These are phyloP conservation scores for Lithophane leautieri DNA, from an alignment of 2,888 invertebrate species.

Conservation along the genomic window DNA sequence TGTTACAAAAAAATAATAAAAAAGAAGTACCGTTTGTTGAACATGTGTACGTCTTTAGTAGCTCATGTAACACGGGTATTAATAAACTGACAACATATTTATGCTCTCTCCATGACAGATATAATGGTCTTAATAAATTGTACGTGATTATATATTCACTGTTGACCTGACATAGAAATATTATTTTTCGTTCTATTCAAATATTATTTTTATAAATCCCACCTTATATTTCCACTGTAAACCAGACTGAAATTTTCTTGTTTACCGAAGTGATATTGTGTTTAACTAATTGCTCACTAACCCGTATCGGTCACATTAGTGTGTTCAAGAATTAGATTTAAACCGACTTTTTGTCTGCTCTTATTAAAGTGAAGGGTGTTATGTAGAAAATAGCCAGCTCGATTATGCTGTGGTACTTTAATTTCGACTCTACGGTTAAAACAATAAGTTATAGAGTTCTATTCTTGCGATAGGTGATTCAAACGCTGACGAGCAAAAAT, in stretches of 20 bases:
- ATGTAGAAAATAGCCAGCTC: constrained; percentile 70
- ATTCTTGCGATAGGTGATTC: constrained; percentile 63
- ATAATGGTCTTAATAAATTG: constrained; percentile 83
- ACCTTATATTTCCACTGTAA: constrained; percentile 13
- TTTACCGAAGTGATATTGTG: constrained; percentile 57
- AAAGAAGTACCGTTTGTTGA: constrained; percentile 69
- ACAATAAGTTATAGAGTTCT: constrained; percentile 71
- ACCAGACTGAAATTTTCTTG: constrained; percentile 17
- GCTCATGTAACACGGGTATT: constrained; percentile 77
- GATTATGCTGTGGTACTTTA: constrained; percentile 36
- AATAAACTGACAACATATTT: constrained; percentile 86
- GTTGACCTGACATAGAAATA: constrained; percentile 71
- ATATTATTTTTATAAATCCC: constrained; percentile 4
- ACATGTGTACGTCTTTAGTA: constrained; percentile 80
- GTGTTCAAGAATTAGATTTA: constrained; percentile 76
- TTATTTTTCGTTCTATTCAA: constrained; percentile 55
- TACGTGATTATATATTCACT: constrained; percentile 77
- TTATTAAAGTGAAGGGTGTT: constrained; percentile 79
- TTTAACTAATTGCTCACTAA: constrained; percentile 74
- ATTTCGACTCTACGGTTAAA: constrained; percentile 61
- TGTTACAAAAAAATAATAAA: constrained; percentile 68
- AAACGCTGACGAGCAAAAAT: constrained; percentile 78
- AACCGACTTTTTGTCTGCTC: constrained; percentile 80
- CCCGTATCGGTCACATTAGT: constrained; percentile 80
- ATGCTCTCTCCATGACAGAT: constrained; percentile 78